Conservation (phyloP, 2,113 vertebrate genomes). For the Leucopsar rothschildi region DNA sequence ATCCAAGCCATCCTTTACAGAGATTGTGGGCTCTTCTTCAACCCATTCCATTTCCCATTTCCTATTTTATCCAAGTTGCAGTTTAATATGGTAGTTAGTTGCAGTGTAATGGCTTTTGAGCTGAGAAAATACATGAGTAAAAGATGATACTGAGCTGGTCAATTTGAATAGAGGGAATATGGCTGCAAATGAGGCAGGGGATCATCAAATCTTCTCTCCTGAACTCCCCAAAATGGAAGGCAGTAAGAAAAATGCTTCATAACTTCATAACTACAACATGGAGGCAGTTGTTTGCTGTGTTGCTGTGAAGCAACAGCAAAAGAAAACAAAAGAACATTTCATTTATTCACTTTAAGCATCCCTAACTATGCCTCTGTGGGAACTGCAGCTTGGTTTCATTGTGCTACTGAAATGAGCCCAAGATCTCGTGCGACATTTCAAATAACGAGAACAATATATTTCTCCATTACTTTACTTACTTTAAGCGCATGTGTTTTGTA, state of each 20-base stretch:
- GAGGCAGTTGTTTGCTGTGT: neutral
- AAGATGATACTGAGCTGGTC: neutral
- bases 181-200: neutral
- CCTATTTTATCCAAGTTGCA: neutral
- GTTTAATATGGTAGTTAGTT: neutral
- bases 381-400: neutral
- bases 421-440: slow-evolving; percentile 4
- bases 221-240: neutral
- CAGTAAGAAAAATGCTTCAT: neutral
- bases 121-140: neutral
- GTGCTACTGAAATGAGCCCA: neutral
- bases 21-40: neutral
- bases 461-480: slow-evolving; percentile 26
- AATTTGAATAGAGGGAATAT: neutral
- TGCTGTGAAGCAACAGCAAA: neutral
- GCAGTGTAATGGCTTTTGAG: neutral
- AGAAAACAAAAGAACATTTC: neutral
- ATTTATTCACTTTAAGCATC: neutral
- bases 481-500: slow-evolving; percentile 9
- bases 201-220: neutral
- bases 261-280: neutral
- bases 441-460: slow-evolving; percentile 21
- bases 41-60: neutral
- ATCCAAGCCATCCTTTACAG: neutral
- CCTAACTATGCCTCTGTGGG: neutral